phyloP scores from a whole-genome alignment of 2,797 vertebrate genomes.

The Antrozous pallidus region DNA sequence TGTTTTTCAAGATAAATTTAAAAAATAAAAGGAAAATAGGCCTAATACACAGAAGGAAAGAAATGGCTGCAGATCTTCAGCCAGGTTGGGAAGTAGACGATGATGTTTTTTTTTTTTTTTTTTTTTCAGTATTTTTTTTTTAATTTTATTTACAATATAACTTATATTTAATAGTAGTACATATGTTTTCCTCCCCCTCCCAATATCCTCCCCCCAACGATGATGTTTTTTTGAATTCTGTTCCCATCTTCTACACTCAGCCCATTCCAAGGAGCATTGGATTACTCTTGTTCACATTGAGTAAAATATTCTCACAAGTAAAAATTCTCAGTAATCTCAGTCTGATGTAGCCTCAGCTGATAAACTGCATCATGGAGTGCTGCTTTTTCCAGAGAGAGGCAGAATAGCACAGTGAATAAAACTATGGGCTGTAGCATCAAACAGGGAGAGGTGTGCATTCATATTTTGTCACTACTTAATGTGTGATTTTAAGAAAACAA shows the following conservation, averaged over 20 bases:
- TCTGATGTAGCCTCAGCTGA: neutral
- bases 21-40: neutral
- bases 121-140: too few species aligned
- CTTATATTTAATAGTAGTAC: too few species aligned
- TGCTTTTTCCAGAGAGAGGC: neutral
- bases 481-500: neutral
- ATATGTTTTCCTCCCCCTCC: too few species aligned
- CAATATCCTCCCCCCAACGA: too few species aligned
- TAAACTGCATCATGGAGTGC: neutral
- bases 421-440: neutral
- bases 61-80: neutral
- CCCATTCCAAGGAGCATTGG: neutral
- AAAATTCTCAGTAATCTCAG: neutral
- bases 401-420: neutral
- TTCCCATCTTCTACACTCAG: neutral
- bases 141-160: too few species aligned
- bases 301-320: neutral
- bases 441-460: neutral
- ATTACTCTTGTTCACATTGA: neutral
- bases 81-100: neutral
- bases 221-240: neutral
- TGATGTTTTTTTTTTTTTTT: too few species aligned
- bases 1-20: neutral
- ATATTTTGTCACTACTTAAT: neutral
- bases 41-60: neutral